Evolutionary conservation across 2,113 vertebrate genomes (phyloP).

Genomic region (Epinephelus moara): DNA sequence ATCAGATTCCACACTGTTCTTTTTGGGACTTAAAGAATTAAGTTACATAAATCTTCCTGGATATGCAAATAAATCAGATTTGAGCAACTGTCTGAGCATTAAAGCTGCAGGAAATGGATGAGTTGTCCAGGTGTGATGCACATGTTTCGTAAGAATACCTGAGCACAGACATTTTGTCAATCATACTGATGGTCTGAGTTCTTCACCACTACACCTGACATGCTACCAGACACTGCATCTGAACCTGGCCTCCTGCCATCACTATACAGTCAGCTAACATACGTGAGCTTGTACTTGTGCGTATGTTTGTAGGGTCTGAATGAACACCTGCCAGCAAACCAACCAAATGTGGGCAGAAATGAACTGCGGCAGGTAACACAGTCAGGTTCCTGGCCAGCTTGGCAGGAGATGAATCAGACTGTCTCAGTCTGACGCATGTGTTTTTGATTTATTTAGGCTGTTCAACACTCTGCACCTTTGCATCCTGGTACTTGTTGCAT

Average conservation of each 20-base stretch:
- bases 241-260: background rate
- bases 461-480: background rate
- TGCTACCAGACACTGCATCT: background rate
- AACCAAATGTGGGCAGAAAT: conserved; percentile 10
- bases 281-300: too few species aligned
- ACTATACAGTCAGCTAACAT: too few species aligned
- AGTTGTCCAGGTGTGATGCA: conserved; percentile 31
- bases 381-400: background rate
- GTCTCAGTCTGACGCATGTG: background rate
- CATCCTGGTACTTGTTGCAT: conserved; percentile 1
- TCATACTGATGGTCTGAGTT: background rate
- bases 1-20: background rate
- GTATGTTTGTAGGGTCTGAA: too few species aligned
- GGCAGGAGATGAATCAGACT: conserved; percentile 29
- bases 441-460: background rate
- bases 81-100: background rate
- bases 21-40: background rate
- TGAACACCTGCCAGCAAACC: conserved; percentile 12
- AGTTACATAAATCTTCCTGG: background rate
- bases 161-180: background rate
- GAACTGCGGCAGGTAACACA: background rate
- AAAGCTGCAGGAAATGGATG: background rate
- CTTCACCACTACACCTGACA: background rate
- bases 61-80: background rate
- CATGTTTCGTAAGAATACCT: conserved; percentile 21